Base-by-base conservation (phyloP, 1,140 invertebrate species). In the Bombyx mandarina region DNA sequence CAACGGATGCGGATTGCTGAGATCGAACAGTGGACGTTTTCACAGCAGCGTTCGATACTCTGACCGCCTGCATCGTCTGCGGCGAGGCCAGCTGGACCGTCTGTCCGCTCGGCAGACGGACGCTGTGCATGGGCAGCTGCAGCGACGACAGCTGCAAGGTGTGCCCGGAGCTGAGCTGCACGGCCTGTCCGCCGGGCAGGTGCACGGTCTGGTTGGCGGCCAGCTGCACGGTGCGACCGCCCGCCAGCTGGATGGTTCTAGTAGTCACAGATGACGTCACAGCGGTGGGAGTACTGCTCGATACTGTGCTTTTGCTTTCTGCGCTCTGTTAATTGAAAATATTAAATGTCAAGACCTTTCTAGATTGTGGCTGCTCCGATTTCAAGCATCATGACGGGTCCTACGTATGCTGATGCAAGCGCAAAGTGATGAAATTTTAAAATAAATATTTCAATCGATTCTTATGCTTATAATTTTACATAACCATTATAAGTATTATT, bases 71-170 rank as follows among this genome's bases (percentile, higher is more conserved):
- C 6, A 76, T 58, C 7, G 72, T 45, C 57, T 77, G 77, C 0
- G 82, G 69, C 1, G 75, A 60, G 0, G 78, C 78, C 1, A 85
- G 58, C 45, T 82, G 82, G 4, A 85, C 82, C 2, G 82, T 85
- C 47, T 85, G 82, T 0, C 82, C 82, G 51, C 79, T 82, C 0
- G 79, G 79, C 42, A 85, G 62, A 1, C 79, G 67, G 3, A 86
- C 80, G 54, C 71, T 81, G 8, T 81, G 78, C 0, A 77, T 71
- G 8, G 79, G 73, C 10, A 82, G 53, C 43, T 78, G 79, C 9
- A 81, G 60, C 0, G 79, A 74, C 7, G 79, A 79, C 7, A 82
- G 66, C 52, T 86, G 81, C 9, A 84, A 63, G 2, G 81, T 71
- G 63, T 76, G 73, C 9, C 73, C 73, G 0, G 78, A 61, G 6